Evolutionary conservation across 2,888 invertebrate genomes (phyloP).

Genomic region (Dasypolia templi): DNA sequence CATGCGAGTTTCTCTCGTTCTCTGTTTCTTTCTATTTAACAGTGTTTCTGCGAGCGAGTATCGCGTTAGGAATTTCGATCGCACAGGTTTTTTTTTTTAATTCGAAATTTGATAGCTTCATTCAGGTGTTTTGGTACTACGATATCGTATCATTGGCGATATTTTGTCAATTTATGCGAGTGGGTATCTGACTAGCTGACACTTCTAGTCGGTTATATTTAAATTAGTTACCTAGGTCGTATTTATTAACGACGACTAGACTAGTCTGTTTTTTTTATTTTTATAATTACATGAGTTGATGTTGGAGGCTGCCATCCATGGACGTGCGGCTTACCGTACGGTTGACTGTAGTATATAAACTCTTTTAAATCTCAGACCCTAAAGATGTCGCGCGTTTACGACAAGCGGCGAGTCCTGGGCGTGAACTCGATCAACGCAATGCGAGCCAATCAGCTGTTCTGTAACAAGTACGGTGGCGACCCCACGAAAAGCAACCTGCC

Average conservation of each 20-base stretch:
- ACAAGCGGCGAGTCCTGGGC: slow-evolving; percentile 81
- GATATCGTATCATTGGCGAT: not conserved
- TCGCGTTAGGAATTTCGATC: not conserved
- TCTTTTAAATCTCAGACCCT: slow-evolving; percentile 76
- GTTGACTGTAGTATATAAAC: not conserved
- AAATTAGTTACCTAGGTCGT: not conserved
- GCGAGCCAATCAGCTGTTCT: slow-evolving; percentile 86
- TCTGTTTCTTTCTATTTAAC: not conserved
- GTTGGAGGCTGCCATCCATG: not conserved
- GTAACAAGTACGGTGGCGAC: slow-evolving; percentile 77
- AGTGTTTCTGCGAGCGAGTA: not conserved
- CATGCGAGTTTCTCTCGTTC: not conserved
- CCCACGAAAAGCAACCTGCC: slow-evolving; percentile 74
- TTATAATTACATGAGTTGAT: no score
- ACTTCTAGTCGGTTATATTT: not conserved
- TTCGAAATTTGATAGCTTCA: not conserved
- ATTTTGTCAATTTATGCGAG: not conserved
- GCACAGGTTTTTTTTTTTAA: not conserved
- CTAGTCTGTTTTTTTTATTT: not conserved
- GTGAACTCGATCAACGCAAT: slow-evolving; percentile 84
- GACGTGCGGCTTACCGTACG: not conserved
- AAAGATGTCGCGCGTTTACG: slow-evolving; percentile 73
- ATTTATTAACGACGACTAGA: not conserved
- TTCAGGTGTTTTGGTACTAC: not conserved
- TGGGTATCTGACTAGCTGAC: not conserved